Base-by-base conservation (phyloP, 2,797 vertebrate species). In the Enteromius paludinosus region DNA sequence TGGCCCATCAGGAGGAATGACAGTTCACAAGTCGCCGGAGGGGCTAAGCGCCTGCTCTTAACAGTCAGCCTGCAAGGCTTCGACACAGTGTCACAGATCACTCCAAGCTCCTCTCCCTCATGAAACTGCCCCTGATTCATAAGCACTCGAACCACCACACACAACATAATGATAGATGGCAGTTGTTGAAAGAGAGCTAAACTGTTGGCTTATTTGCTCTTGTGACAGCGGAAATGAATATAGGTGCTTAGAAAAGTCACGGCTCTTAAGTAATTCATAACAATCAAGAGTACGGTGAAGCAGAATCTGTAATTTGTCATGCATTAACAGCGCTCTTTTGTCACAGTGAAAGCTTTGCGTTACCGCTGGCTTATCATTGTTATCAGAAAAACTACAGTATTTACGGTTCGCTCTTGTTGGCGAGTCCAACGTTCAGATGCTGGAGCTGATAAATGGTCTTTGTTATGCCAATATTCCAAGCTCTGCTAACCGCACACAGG, bases 21-120 rank as follows among this genome's bases (percentile, higher is more conserved):
- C 90, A 91, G 89, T 88, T 90, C 86, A 86, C 86, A 89, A 86
- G 86, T 82, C 82, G 90, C 89, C 89, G 84, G 88, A 85, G 12
- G 86, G 85, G 86, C 89, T 81, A 88, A 89, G 85, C 87, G 88
- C 90, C 88, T 33, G 82, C 90, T 91, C 91, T 90, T 89, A 92
- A 90, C 87, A 86, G 87, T 72, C 84, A 87, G 87, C 91, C 89
- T 70, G 88, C 89, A 86, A 90, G 90, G 90, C 86, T 91, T 91
- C 85, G 86, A 89, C 87, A 85, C 78, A 85, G 85, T 86, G 90
- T 92, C 89, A 80, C 49, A 33, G 82, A 87, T 84, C 75, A 72
- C 87, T 86, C 84, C 49, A 17, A 89, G 90, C 33, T 84, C 81
- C 69, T 77, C 85, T 78, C 33, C 79, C 86, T 83, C 87, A 82